Evolutionary conservation across 1,140 invertebrate species (phyloP).

Genomic region (Zaprionus lachaisei): DNA sequence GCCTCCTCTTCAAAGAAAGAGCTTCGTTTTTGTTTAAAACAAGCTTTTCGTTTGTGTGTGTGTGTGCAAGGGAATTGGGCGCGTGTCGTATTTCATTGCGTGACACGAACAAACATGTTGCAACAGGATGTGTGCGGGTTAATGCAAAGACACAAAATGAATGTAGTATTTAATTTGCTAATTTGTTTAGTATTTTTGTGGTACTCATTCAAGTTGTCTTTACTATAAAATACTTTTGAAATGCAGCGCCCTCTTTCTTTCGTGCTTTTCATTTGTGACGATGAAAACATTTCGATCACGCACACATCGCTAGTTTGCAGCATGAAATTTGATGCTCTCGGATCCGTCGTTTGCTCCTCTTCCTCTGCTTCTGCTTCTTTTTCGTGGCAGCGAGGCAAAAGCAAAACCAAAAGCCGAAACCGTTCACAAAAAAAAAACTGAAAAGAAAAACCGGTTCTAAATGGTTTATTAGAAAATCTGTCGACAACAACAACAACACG

Average conservation of each 20-base stretch:
- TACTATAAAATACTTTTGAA: no score
- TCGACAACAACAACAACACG: slow-evolving; percentile 55
- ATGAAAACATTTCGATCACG: slow-evolving; percentile 4
- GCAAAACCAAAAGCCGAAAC: slow-evolving; percentile 62
- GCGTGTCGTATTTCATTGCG: slow-evolving; percentile 3
- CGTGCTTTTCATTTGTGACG: neutral
- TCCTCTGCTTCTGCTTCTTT: slow-evolving; percentile 49
- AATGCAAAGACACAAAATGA: neutral
- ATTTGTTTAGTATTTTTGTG: neutral
- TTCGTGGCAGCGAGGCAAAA: slow-evolving; percentile 52
- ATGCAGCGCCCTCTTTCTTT: no score
- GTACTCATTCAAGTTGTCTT: no score
- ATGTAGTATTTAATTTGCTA: neutral
- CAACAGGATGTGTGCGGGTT: neutral
- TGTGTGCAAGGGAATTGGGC: slow-evolving; percentile 21
- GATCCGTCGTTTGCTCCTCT: slow-evolving; percentile 52
- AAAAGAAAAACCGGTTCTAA: slow-evolving; percentile 75
- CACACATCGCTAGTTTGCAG: slow-evolving; percentile 29
- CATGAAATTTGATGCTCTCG: slow-evolving; percentile 76
- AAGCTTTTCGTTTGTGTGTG: slow-evolving; percentile 61
- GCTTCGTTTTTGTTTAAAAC: slow-evolving; percentile 77
- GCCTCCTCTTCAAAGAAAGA: slow-evolving; percentile 67
- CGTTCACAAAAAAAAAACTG: slow-evolving; percentile 66
- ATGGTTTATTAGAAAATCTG: slow-evolving; percentile 82
- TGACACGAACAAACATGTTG: slow-evolving; percentile 5